Percentiles rank a stretch among this genome's conserved stretches.
These are phyloP conservation scores for Azemiops feae DNA, from an alignment of 2,113 vertebrate species.

Conservation along the genomic window DNA sequence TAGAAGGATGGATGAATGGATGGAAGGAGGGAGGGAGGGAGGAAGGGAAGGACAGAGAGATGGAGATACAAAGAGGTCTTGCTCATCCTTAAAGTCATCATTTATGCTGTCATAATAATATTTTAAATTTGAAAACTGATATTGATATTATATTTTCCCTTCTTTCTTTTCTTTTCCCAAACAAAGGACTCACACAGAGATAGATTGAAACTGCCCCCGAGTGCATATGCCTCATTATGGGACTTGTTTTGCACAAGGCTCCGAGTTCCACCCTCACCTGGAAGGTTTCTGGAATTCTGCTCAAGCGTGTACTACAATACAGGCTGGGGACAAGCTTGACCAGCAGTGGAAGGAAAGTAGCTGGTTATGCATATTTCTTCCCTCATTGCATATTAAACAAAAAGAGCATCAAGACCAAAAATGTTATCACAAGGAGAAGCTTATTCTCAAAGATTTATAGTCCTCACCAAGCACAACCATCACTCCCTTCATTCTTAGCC, in stretches of 20 bases:
- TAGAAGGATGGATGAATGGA: neutral
- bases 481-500: neutral
- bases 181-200: neutral
- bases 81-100: neutral
- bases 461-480: neutral
- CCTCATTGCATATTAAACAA: neutral
- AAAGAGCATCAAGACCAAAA: neutral
- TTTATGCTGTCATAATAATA: neutral
- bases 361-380: neutral
- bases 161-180: neutral
- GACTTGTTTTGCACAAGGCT: no score
- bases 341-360: neutral
- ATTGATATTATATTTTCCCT: neutral
- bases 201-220: neutral
- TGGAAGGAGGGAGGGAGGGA: neutral
- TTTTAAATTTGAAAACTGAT: neutral
- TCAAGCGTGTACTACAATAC: no score
- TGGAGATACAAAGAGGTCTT: neutral
- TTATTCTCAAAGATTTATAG: neutral
- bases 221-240: no score
- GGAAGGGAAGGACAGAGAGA: neutral
- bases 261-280: no score
- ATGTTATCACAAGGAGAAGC: neutral
- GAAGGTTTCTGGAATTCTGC: no score
- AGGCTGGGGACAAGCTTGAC: no score